phyloP scores from a whole-genome alignment of 2,888 invertebrate species.

The Falcaria lacertinaria region DNA sequence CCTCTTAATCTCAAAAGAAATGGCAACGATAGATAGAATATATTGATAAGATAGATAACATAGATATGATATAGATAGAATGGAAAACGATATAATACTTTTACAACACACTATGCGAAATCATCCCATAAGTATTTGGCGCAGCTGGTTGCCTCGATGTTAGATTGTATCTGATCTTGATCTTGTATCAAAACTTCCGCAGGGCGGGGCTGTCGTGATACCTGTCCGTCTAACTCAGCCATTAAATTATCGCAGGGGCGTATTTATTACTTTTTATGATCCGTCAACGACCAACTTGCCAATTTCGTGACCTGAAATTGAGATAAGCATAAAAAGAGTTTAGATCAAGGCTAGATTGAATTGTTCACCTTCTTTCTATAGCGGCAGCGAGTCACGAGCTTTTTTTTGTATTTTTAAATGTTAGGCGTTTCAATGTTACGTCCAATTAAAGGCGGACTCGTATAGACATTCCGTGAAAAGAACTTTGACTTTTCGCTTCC shows the following conservation, averaged over 20 bases:
- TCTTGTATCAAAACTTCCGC: constrained; percentile 29
- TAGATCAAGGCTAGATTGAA: constrained; percentile 48
- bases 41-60: too few species aligned
- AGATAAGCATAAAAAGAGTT: constrained; percentile 52
- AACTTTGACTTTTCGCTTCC: not conserved
- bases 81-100: too few species aligned
- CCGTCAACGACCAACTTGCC: constrained; percentile 19
- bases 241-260: constrained; percentile 43
- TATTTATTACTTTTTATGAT: constrained; percentile 32
- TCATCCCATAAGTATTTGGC: constrained; percentile 17
- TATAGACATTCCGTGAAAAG: not conserved
- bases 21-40: too few species aligned
- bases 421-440: constrained; percentile 27
- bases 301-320: constrained; percentile 52
- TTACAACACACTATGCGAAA: constrained; percentile 20
- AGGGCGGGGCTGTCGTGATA: constrained; percentile 37
- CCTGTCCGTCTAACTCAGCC: constrained; percentile 41
- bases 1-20: too few species aligned
- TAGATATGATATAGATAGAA: too few species aligned
- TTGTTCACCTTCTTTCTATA: constrained; percentile 30
- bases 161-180: constrained; percentile 27
- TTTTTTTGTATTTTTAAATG: constrained; percentile 28
- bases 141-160: constrained; percentile 37
- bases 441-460: constrained; percentile 6
- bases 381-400: constrained; percentile 32